These are phyloP conservation scores for Nannospalax galili DNA, from an alignment of 2,113 vertebrate genomes.

Conservation along the genomic window DNA sequence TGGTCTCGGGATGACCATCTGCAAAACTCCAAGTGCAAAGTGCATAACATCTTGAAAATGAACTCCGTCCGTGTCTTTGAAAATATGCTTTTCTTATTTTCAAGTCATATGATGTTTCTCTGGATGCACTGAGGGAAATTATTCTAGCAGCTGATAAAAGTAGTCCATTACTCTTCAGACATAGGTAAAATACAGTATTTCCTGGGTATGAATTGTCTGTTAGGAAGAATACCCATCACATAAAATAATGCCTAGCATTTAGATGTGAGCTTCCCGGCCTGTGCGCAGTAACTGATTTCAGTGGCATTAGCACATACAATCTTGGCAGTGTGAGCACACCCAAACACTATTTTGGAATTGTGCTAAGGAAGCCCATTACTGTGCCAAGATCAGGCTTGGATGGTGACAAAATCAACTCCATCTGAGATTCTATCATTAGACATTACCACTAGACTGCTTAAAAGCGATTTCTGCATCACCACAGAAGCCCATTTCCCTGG, in stretches of 20 bases:
- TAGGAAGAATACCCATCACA: not conserved
- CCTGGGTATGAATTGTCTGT: not conserved
- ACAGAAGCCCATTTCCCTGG: not conserved
- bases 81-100: not conserved
- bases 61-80: not conserved
- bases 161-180: not conserved
- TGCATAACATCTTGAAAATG: not conserved
- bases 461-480: not conserved
- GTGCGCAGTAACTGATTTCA: not conserved
- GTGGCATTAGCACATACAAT: not conserved
- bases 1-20: not conserved
- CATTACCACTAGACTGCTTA: not conserved
- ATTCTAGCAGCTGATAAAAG: not conserved
- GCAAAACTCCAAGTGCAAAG: not conserved
- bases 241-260: not conserved
- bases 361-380: rapidly evolving
- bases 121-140: not conserved
- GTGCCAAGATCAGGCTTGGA: not conserved
- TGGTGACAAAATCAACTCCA: not conserved
- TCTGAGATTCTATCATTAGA: not conserved
- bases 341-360: not conserved
- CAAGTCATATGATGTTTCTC: not conserved
- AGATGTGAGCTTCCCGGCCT: not conserved
- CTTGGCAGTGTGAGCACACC: not conserved
- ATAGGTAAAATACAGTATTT: not conserved